Percentiles rank a stretch among this genome's conserved stretches.
These are phyloP conservation scores for Chrysoperla carnea DNA, from an alignment of 1,140 invertebrate species.

Conservation along the genomic window DNA sequence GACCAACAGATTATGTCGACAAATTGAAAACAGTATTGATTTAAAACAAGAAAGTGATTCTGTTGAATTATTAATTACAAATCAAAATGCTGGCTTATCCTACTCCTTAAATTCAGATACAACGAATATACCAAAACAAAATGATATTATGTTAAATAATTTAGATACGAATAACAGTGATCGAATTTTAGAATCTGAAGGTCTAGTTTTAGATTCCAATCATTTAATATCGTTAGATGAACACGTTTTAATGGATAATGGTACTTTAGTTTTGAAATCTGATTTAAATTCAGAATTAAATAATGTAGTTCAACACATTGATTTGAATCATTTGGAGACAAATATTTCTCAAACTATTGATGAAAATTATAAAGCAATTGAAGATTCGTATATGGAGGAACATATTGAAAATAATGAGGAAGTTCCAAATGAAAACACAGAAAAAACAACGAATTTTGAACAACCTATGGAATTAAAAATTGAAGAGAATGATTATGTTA, in stretches of 20 bases:
- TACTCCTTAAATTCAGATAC: neutral
- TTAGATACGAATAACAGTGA: neutral
- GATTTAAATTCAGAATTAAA: neutral
- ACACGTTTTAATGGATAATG: neutral
- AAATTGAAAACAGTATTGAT: constrained; percentile 1
- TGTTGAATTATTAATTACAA: constrained; percentile 21
- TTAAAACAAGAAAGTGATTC: constrained; percentile 10
- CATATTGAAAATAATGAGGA: neutral
- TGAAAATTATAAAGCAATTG: neutral
- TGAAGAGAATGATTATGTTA: neutral
- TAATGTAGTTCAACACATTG: neutral
- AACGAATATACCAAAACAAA: neutral
- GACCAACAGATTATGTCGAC: neutral
- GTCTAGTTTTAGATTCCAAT: neutral
- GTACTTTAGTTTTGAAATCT: neutral
- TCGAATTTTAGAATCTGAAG: neutral
- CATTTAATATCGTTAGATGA: neutral
- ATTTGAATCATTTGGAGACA: neutral
- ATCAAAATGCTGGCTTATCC: constrained; percentile 16
- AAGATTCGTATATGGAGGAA: neutral
- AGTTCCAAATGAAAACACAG: neutral
- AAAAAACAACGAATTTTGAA: neutral
- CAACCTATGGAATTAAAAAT: neutral
- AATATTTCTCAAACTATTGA: too few species aligned
- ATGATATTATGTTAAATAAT: neutral